Conservation (phyloP, 1,140 invertebrate genomes). For the Drosophila hydei region DNA sequence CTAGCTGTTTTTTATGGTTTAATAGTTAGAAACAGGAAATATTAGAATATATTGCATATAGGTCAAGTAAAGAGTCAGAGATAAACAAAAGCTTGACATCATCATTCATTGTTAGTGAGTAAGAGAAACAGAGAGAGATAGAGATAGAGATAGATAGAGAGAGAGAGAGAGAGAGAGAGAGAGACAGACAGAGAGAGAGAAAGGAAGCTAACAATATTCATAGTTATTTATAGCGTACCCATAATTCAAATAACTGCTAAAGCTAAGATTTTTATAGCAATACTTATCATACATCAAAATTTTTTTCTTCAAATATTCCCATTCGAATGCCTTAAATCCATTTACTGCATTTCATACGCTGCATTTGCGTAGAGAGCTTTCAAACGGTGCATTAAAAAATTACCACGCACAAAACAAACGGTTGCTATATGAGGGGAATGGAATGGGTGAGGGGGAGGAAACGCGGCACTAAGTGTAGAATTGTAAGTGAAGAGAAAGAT, state of each 20-base stretch:
- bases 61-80: not conserved
- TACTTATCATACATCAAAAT: not conserved
- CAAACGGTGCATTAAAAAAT: constrained; percentile 10
- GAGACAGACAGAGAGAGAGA: too few relatives aligned
- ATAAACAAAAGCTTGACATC: not conserved
- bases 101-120: not conserved
- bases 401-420: constrained; percentile 22
- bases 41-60: not conserved
- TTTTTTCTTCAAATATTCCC: not conserved
- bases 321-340: not conserved
- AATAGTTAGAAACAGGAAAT: constrained; percentile 30
- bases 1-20: constrained; percentile 1
- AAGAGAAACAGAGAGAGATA: not conserved
- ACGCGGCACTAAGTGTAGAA: constrained; percentile 42
- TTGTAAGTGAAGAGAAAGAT: constrained; percentile 59
- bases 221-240: too few relatives aligned
- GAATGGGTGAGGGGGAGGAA: not conserved
- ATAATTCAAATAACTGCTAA: too few relatives aligned
- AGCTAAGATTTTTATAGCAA: not conserved
- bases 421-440: not conserved
- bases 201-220: too few relatives aligned
- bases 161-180: too few relatives aligned
- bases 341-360: not conserved
- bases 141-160: not conserved
- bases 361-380: constrained; percentile 4